Evolutionary conservation across 1,140 invertebrate species (phyloP), one percentile per base, ranked within the genome.

Genomic region (Cydia amplana): DNA sequence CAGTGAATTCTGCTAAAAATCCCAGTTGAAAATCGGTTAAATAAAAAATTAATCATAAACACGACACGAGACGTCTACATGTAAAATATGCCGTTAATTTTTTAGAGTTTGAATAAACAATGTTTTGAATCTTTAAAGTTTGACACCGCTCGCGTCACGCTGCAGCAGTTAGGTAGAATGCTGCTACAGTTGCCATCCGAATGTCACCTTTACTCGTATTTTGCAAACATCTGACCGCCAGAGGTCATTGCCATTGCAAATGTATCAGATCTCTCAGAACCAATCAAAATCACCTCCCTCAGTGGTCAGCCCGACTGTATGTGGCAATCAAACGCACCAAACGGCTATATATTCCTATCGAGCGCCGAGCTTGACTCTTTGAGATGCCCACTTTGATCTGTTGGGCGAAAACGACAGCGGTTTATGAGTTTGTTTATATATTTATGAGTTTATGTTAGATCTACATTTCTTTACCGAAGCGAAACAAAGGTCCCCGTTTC

Each of bases 381-480:
- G 51, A 55, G 51, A 55, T 55, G 16, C 16, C 10, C 25, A 32
- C 64, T 67, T 67, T 67, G 64, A 67, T 67, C 25, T 67, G 28
- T 67, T 4, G 64, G 28, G 64, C 64, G 16, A n/a, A 67, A 67
- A 67, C 28, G 64, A 1, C 64, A 36, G 28, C n/a, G 64, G 16
- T 36, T 32, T 32, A 67, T 67, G 64, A 67, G 64, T 67, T 67
- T 67, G 64, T 36, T 32, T 55, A n/a, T n/a, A n/a, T n/a, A n/a
- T 36, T 32, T 32, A 67, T 67, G 64, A 67, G 64, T 67, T 67
- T 67, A 32, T 36, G n/a, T 55, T 18, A 55, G 16, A 55, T 55
- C 16, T 18, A 18, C 16, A 55, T 55, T 55, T 55, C n/a, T 10
- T 40, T 0, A 40, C 9, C 36, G 7, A 40, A 40, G 9, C 1